Base-by-base conservation (phyloP, 1,140 invertebrate species). In the Euwallacea similis region DNA sequence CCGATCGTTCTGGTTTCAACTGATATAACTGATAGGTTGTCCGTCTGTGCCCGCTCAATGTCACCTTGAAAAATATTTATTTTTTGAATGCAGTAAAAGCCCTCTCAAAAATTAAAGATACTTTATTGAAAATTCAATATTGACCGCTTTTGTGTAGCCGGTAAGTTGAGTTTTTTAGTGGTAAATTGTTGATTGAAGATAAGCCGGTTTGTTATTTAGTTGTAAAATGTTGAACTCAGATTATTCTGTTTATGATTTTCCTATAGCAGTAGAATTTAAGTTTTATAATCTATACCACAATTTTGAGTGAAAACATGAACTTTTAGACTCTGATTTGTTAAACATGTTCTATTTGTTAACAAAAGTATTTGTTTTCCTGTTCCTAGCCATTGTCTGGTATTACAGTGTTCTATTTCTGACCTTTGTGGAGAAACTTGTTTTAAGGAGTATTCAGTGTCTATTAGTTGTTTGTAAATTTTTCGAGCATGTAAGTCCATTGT, bases 401-500 rank as follows among this genome's bases (percentile, higher is more conserved):
- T 68, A 68, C 44, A 13, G 66, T 60, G 42, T 68, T 11, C 8
- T 68, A 41, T 47, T 68, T n/a, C n/a, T 68, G 13, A 21, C 21
- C 0, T 59, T 59, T 11, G 10, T 56, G 11, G 54, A 68, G 43
- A 62, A 16, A 6, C 2, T 63, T 11, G 0, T 55, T 42, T 10
- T 16, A 68, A 44, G 43, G 56, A 44, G 66, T 42, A 56, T 68
- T 13, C n/a, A 11, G 11, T 54, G 64, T 60, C 42, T 68, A 7
- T 13, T 68, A 41, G 42, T 33, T 60, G 41, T 74, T 60, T 72
- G 63, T 42, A 66, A 59, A 46, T 58, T 56, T 72, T 43, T 72
- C 56, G 69, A 72, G 46, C 64, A 53, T 71, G 69, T 74, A 67
- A 74, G 73, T 74, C 43, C 1, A 33, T 33, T 44, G 47, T 50